Percentiles rank a stretch among this genome's conserved stretches.
phyloP scores from a whole-genome alignment of 2,888 invertebrate genomes.

The Eugnorisma glareosa region DNA sequence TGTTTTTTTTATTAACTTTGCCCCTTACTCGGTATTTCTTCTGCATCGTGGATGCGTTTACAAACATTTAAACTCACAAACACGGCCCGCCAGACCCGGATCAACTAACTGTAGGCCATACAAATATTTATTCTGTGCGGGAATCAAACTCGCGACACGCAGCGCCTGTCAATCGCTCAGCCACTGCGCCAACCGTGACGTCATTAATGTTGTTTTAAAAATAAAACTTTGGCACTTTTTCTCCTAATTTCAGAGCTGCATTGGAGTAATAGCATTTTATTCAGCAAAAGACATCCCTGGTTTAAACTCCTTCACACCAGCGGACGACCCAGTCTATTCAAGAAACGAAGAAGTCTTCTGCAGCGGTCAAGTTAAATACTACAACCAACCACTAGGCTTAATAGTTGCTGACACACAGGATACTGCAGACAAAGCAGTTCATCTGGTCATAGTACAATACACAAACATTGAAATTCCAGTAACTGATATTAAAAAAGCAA shows the following conservation, averaged over 20 bases:
- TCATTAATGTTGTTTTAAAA: neutral
- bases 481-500: conserved; percentile 72
- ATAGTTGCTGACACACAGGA: conserved; percentile 90
- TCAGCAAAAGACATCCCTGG: conserved; percentile 93
- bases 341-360: conserved; percentile 86
- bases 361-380: conserved; percentile 89
- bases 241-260: conserved; percentile 81
- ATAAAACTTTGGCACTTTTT: neutral
- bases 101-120: too few relatives aligned
- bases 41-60: too few relatives aligned
- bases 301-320: conserved; percentile 87
- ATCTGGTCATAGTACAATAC: conserved; percentile 89
- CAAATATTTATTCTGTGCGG: too few relatives aligned
- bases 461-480: conserved; percentile 77
- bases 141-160: too few relatives aligned
- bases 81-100: too few relatives aligned
- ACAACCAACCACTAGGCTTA: conserved; percentile 92
- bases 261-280: conserved; percentile 92
- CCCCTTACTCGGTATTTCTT: too few relatives aligned
- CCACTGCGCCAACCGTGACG: too few relatives aligned
- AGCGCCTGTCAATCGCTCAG: too few relatives aligned
- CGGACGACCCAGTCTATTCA: conserved; percentile 53
- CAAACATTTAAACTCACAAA: too few relatives aligned
- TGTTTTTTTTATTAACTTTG: too few relatives aligned
- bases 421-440: conserved; percentile 88